Evolutionary conservation across 2,888 invertebrate species (phyloP).

Genomic region (Cheilosia impressa): DNA sequence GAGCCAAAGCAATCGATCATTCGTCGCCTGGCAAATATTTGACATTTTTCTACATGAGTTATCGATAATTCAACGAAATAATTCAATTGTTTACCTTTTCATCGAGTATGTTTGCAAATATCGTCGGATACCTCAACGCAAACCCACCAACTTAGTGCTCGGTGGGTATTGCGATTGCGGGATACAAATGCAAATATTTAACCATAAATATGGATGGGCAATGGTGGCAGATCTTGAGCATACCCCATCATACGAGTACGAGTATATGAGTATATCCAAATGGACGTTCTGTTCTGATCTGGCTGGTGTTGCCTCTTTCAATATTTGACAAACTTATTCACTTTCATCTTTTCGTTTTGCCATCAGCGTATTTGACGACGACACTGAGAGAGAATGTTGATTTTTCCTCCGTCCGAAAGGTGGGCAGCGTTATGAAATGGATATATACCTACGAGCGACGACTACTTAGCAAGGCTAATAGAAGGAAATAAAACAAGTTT

Average conservation of each 20-base stretch:
- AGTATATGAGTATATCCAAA: background rate
- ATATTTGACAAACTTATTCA: constrained; percentile 64
- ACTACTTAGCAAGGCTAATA: constrained; percentile 66
- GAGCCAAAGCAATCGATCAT: constrained; percentile 67
- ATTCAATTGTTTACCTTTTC: constrained; percentile 72
- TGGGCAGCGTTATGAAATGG: constrained; percentile 63
- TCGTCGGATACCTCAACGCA: constrained; percentile 30
- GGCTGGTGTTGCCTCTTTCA: constrained; percentile 37
- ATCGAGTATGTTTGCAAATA: constrained; percentile 60
- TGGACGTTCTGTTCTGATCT: constrained; percentile 22
- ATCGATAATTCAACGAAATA: constrained; percentile 75
- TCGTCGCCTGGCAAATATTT: constrained; percentile 70
- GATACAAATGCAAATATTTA: constrained; percentile 69
- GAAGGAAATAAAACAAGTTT: constrained; percentile 37
- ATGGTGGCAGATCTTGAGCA: constrained; percentile 61
- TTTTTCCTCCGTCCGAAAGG: constrained; percentile 44
- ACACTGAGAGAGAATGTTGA: constrained; percentile 45
- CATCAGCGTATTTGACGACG: constrained; percentile 48
- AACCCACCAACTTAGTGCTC: background rate
- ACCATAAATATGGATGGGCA: constrained; percentile 59
- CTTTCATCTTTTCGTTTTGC: constrained; percentile 20
- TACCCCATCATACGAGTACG: background rate
- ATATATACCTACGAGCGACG: constrained; percentile 19
- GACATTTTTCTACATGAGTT: constrained; percentile 75
- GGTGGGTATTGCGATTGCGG: background rate